These are phyloP conservation scores for Drosophila quinaria DNA, from an alignment of 2,888 invertebrate species.

Conservation along the genomic window DNA sequence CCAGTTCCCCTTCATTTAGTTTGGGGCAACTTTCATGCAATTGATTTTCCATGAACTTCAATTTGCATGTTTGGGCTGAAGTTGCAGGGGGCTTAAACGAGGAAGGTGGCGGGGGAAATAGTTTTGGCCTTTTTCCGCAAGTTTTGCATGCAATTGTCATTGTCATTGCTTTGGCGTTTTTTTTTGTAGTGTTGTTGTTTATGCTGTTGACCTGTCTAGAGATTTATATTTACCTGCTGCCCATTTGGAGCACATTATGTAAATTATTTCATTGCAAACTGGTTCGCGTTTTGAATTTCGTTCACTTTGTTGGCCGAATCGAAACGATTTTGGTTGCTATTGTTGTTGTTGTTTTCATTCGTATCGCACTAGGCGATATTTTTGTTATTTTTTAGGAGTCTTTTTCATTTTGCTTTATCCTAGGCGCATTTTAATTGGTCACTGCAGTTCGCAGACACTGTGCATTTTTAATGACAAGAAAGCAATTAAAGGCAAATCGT, in stretches of 20 bases:
- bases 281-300: constrained; percentile 58
- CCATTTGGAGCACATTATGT: constrained; percentile 78
- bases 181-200: constrained; percentile 42
- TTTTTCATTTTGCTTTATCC: constrained; percentile 48
- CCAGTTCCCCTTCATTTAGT: constrained; percentile 64
- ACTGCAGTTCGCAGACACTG: constrained; percentile 39
- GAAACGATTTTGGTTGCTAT: constrained; percentile 20
- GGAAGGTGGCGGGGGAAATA: constrained; percentile 9
- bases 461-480: constrained; percentile 20
- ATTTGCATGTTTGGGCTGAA: constrained; percentile 53
- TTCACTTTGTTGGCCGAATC: constrained; percentile 33
- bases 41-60: constrained; percentile 79
- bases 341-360: constrained; percentile 32
- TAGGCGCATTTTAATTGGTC: constrained; percentile 72
- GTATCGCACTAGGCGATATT: constrained; percentile 55
- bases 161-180: constrained; percentile 66
- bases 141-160: constrained; percentile 77
- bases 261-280: constrained; percentile 64
- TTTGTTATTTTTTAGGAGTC: constrained; percentile 1
- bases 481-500: constrained; percentile 40
- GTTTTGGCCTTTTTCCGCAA: constrained; percentile 73
- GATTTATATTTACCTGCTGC: constrained; percentile 72
- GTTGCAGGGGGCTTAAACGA: background rate
- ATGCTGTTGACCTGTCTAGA: constrained; percentile 57
- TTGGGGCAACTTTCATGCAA: constrained; percentile 70